Conservation (phyloP, 2,797 vertebrate genomes). For the Ctenopoma multispine region DNA sequence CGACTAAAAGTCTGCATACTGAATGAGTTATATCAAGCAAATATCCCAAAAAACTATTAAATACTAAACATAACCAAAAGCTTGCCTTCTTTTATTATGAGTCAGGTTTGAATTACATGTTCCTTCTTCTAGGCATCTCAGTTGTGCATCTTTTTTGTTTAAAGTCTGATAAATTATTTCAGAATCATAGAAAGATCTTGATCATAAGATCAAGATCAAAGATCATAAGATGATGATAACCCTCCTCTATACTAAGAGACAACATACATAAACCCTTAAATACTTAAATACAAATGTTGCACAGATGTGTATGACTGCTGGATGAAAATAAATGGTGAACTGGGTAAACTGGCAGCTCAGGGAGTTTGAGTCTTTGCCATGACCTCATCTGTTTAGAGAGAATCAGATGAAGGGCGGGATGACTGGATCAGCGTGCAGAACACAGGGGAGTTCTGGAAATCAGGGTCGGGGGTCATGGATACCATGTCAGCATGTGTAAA, state of each 20-base stretch:
- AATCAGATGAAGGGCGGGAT: constrained; percentile 62
- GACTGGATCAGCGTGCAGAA: constrained; percentile 66
- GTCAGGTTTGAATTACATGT: constrained; percentile 11
- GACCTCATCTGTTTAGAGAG: constrained; percentile 90
- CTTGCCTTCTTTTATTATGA: background rate
- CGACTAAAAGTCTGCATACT: background rate
- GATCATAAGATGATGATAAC: too few relatives aligned
- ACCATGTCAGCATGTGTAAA: constrained; percentile 44
- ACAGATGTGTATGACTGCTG: constrained; percentile 73
- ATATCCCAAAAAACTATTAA: constrained; percentile 3
- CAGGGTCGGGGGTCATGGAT: constrained; percentile 61
- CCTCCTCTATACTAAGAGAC: constrained; percentile 36
- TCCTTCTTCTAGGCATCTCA: background rate
- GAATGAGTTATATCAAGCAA: constrained; percentile 8
- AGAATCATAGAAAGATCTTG: background rate
- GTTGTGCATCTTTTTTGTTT: background rate
- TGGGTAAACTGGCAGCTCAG: constrained; percentile 70
- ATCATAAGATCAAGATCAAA: too few relatives aligned
- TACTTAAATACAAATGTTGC: constrained; percentile 73
- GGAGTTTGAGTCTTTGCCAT: constrained; percentile 75
- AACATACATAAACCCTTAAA: constrained; percentile 40
- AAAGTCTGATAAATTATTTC: background rate
- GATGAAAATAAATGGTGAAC: constrained; percentile 66
- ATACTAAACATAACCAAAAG: constrained; percentile 10
- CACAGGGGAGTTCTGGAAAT: constrained; percentile 63